A percentile compares a stretch with the other conserved stretches of the same genome.
phyloP scores from a whole-genome alignment of 1,140 invertebrate genomes.

The Drosophila mauritiana region DNA sequence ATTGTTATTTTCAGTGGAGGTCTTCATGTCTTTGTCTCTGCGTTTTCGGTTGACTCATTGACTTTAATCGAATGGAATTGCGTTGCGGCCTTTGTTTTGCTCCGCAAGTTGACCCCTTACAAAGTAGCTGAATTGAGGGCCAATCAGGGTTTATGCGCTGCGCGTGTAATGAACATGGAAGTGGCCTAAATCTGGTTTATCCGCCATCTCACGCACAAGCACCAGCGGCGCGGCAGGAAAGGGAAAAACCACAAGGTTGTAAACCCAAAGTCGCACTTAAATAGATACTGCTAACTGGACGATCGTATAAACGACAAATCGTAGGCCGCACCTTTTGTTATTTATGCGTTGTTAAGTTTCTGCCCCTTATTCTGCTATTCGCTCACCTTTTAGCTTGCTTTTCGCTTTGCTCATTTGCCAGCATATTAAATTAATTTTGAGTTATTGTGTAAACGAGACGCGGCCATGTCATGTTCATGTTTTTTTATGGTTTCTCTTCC shows the following conservation, averaged over 20 bases:
- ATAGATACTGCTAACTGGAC: constrained; percentile 25
- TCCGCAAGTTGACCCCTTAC: constrained; percentile 17
- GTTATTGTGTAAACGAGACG: constrained; percentile 81
- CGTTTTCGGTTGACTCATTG: constrained; percentile 19
- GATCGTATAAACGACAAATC: constrained; percentile 44
- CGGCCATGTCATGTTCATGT: constrained; percentile 70
- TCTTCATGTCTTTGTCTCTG: constrained; percentile 8
- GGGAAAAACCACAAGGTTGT: not conserved
- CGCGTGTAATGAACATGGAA: constrained; percentile 20
- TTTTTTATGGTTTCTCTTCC: constrained; percentile 42
- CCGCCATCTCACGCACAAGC: constrained; percentile 1
- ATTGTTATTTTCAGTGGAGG: not conserved
- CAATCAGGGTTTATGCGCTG: constrained; percentile 33
- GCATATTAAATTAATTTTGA: constrained; percentile 80
- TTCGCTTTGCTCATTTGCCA: constrained; percentile 72
- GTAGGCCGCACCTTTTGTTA: constrained; percentile 30
- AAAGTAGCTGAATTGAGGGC: constrained; percentile 5
- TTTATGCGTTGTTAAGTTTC: constrained; percentile 35
- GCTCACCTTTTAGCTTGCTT: constrained; percentile 75
- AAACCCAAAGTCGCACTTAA: not conserved
- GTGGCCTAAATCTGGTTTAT: constrained; percentile 24
- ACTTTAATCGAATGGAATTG: constrained; percentile 24
- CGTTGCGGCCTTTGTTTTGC: constrained; percentile 29
- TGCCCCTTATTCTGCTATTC: constrained; percentile 19
- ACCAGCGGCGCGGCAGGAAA: no score